phyloP scores from a whole-genome alignment of 23 tunicate genomes.

The Halocynthia roretzi region DNA sequence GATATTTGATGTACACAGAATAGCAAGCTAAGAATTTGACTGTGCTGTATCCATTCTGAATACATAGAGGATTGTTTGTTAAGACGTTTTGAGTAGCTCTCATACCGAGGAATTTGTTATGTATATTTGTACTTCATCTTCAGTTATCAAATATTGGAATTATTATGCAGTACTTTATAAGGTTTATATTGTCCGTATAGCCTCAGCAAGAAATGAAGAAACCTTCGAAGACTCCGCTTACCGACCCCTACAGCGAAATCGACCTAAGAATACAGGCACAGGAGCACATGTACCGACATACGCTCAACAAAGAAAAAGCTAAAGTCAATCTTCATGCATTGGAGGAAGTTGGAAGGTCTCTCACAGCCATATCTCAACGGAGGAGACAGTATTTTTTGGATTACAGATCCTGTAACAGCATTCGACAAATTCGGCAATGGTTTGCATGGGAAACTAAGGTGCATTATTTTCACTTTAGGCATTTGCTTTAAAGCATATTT shows the following conservation, averaged over 20 bases:
- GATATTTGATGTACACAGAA: no score
- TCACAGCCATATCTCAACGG: conserved; percentile 80
- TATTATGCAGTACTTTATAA: background rate
- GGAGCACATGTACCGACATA: conserved; percentile 64
- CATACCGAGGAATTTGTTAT: no score
- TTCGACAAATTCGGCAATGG: conserved; percentile 69
- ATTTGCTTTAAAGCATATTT: background rate
- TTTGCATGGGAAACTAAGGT: conserved; percentile 88
- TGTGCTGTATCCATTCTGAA: no score
- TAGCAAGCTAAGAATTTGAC: no score
- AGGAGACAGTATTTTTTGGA: conserved; percentile 83
- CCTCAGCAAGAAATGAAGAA: background rate
- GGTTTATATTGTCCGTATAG: conserved; percentile 1
- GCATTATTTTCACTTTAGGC: background rate
- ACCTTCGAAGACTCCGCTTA: no score
- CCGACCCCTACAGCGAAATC: conserved; percentile 27
- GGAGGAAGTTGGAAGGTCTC: conserved; percentile 83
- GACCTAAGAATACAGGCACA: conserved; percentile 76
- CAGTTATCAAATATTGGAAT: no score
- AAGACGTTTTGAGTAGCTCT: no score
- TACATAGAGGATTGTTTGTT: no score
- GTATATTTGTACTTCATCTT: no score
- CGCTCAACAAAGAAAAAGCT: conserved; percentile 46
- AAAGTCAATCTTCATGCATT: conserved; percentile 69
- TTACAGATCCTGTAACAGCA: conserved; percentile 63